Base-by-base conservation (phyloP, 2,113 vertebrate species). In the Mus spicilegus region DNA sequence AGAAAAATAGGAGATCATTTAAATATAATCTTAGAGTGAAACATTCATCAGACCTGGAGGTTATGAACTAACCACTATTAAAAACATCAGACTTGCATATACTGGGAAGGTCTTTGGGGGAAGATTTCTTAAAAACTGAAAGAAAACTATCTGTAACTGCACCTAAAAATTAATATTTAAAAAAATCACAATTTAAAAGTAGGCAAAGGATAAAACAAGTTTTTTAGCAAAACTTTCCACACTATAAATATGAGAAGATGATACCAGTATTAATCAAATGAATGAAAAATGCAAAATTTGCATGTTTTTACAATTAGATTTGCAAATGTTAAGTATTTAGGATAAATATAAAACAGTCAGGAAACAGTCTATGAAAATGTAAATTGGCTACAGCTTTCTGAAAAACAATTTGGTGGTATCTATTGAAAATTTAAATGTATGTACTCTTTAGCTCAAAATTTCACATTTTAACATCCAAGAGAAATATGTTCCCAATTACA, bases 401-500 rank as follows among this genome's bases (percentile, higher is more conserved):
- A 42, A 56, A 94, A 85, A 87, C 67, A 90, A 36, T 76, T 95
- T 92, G 65, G 26, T 24, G 33, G 4, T 72, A 72, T 63, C 63
- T 80, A 11, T 46, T 85, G 73, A 93, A 96, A 95, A 76, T 54
- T 82, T 89, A 86, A 51, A 81, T 85, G 19, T 58, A 54, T 73
- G 33, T 46, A 14, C 26, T 93, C 39, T 78, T 46, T 90, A 65
- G 75, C 26, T 42, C 20, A 85, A 90, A 95, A n/a, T 96, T 89
- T 20, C 51, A 91, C 56, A 89, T 89, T 69, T 93, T 78, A 96
- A 33, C 86, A 76, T 65, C 54, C 72, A 72, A 76, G 36, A 69
- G 46, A 92, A 81, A 85, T 28, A 91, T 28, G 11, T 8, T 94
- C 39, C 95, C 93, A 93, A 63, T 75, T 89, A 93, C 70, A 69